Evolutionary conservation across 1,140 invertebrate genomes (phyloP), one percentile per base, ranked within the genome.

Genomic region (Drosophila orena): DNA sequence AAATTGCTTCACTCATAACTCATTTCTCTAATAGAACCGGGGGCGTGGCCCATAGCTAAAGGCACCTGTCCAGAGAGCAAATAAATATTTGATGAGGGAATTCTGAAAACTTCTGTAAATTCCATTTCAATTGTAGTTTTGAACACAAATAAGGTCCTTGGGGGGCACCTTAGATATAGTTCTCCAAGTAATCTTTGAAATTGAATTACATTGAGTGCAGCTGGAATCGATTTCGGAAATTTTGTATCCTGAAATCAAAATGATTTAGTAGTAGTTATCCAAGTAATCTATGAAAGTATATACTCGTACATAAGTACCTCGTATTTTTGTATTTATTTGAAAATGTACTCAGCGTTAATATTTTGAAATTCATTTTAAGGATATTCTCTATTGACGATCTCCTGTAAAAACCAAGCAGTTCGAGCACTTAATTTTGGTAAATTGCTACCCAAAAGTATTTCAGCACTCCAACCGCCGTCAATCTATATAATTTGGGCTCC

Each of bases 21-120:
- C 73, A 81, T 81, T 81, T 81, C 47, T 37, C 79, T 81, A 81
- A 81, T 81, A 77, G 73, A 49, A 44, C 15, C 15, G 43, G 47
- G 54, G 66, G 78, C 57, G 78, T 73, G 60, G 15, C 38, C 37
- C 38, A 15, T 46, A 14, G 24, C 58, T 34, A 40, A 56, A 52
- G 60, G 20, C 56, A 62, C 76, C 38, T 53, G 75, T 58, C 57
- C 62, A 20, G 62, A 70, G 66, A 69, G 62, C 35, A 55, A 56
- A 44, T 70, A 69, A 70, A 70, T 70, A 70, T 47, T 70, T 70
- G 22, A 70, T 40, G 64, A 47, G 34, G 64, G 46, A 68, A 65
- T 65, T 64, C 64, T 35, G 15, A 42, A 52, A 43, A 64, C n/a
- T 50, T 68, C 37, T 27, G 40, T 24, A 15, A 22, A 60, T 44